phyloP scores from a whole-genome alignment of 2,797 vertebrate species.

The Eremophila alpestris region DNA sequence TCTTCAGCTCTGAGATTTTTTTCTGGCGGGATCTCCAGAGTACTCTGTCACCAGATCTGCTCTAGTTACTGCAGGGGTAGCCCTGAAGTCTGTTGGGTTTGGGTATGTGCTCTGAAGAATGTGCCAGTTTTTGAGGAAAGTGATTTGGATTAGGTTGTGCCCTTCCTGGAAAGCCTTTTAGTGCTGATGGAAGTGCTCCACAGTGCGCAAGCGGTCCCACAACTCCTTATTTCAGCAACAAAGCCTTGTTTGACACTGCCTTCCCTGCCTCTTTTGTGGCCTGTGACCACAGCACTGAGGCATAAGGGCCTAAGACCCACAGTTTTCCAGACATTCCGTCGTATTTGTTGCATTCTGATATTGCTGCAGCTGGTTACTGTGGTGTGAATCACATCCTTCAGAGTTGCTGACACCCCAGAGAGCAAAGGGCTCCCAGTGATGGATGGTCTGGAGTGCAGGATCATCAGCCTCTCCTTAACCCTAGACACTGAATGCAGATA shows the following conservation, averaged over 20 bases:
- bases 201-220: rapidly evolving
- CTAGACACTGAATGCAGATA: background rate
- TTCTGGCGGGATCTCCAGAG: background rate
- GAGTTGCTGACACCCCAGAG: background rate
- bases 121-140: background rate
- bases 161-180: background rate
- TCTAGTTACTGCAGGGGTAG: background rate
- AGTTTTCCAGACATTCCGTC: background rate
- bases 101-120: background rate
- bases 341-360: background rate
- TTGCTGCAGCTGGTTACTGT: background rate
- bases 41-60: background rate
- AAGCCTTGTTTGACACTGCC: background rate
- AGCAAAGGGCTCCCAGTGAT: background rate
- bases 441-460: background rate
- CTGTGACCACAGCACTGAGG: background rate
- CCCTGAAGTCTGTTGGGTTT: background rate
- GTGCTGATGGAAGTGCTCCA: background rate
- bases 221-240: background rate
- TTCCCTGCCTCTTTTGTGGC: background rate
- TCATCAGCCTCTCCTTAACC: background rate
- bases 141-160: background rate
- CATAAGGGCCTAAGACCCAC: background rate
- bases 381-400: too few relatives aligned
- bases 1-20: background rate